Evolutionary conservation across 2,797 vertebrate genomes (phyloP).

Genomic region (Crenuchus spilurus): DNA sequence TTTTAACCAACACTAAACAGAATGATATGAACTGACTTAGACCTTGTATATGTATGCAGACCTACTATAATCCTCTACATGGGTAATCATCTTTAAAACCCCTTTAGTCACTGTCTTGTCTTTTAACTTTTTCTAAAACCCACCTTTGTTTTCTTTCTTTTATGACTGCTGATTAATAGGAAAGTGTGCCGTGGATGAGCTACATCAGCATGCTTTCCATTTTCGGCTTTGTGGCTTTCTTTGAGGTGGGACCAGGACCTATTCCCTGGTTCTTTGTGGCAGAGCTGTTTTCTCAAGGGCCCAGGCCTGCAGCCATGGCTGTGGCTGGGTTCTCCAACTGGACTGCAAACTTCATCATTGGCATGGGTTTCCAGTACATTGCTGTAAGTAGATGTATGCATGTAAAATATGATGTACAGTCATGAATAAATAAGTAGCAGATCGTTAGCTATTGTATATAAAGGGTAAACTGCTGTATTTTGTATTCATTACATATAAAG

Average conservation of each 20-base stretch:
- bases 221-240: slow-evolving; percentile 92
- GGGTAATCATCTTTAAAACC: too few relatives aligned
- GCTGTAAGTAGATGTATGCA: slow-evolving; percentile 77
- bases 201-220: slow-evolving; percentile 87
- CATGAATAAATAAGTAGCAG: not conserved
- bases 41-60: too few relatives aligned
- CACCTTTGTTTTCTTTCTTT: not conserved
- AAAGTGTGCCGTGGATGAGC: slow-evolving; percentile 83
- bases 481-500: too few relatives aligned
- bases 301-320: slow-evolving; percentile 89
- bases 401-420: not conserved
- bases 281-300: slow-evolving; percentile 91
- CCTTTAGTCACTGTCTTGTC: too few relatives aligned
- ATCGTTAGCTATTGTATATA: too few relatives aligned
- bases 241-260: slow-evolving; percentile 90
- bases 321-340: slow-evolving; percentile 89
- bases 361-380: slow-evolving; percentile 89
- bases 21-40: too few relatives aligned
- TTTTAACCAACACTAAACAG: too few relatives aligned
- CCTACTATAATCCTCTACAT: too few relatives aligned
- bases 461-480: too few relatives aligned
- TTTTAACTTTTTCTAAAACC: not conserved
- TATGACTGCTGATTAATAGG: slow-evolving; percentile 66
- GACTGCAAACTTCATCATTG: slow-evolving; percentile 90
- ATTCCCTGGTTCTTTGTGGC: slow-evolving; percentile 96